Conservation (phyloP, 2,113 vertebrate genomes). For the Aegypius monachus region DNA sequence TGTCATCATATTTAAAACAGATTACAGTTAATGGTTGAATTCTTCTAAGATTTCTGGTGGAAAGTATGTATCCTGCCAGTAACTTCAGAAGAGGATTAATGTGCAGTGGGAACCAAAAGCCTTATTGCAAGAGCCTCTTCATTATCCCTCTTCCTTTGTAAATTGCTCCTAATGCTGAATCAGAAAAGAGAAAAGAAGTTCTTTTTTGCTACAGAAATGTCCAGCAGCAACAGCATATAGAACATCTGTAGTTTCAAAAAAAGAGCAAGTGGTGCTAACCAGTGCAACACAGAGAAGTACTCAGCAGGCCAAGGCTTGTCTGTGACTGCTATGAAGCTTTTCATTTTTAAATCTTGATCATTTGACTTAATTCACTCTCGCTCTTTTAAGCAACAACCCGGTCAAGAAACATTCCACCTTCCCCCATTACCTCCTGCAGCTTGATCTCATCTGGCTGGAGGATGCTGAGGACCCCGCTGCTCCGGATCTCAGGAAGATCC, state of each 20-base stretch:
- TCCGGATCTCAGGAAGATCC: slow-evolving; percentile 86
- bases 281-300: not conserved
- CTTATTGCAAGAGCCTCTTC: not conserved
- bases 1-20: not conserved
- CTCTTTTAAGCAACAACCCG: not conserved
- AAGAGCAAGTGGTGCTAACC: not conserved
- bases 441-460: slow-evolving; percentile 86
- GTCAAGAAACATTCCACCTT: not conserved
- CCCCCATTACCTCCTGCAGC: slow-evolving; percentile 87
- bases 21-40: not conserved
- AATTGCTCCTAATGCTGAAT: not conserved
- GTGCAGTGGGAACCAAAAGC: not conserved
- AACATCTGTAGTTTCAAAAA: not conserved
- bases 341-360: not conserved
- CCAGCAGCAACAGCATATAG: not conserved
- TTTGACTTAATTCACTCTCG: not conserved
- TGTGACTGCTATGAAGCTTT: not conserved
- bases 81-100: not conserved
- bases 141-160: not conserved
- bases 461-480: slow-evolving; percentile 81
- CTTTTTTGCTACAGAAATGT: not conserved
- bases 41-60: not conserved
- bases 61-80: not conserved
- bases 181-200: not conserved
- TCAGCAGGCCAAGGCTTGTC: not conserved